Percentiles rank a stretch among this genome's conserved stretches.
These are phyloP conservation scores for Myotis planiceps DNA, from an alignment of 2,797 vertebrate species.

Conservation along the genomic window DNA sequence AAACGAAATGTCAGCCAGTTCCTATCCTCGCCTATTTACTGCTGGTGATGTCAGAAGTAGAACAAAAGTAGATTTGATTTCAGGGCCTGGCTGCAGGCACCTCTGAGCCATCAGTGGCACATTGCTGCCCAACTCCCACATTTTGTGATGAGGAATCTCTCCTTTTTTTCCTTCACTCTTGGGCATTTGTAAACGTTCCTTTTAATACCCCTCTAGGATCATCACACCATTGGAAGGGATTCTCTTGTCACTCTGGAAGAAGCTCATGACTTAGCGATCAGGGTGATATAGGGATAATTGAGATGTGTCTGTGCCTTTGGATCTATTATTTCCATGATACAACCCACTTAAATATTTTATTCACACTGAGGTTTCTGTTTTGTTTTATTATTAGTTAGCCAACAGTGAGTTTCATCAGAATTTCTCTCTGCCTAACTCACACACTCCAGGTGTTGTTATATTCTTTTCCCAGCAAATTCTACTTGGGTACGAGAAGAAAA, in stretches of 20 bases:
- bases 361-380: neutral
- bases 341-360: neutral
- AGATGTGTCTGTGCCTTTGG: neutral
- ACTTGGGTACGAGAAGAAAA: neutral
- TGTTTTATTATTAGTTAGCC: neutral
- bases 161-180: neutral
- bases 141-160: neutral
- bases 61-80: slow-evolving; percentile 48
- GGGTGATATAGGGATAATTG: neutral
- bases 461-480: slow-evolving; percentile 25
- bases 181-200: neutral
- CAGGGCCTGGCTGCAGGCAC: slow-evolving; percentile 52
- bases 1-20: slow-evolving; percentile 73
- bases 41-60: slow-evolving; percentile 66
- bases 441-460: neutral
- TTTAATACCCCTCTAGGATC: neutral
- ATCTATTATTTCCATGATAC: neutral
- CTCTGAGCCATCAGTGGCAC: neutral
- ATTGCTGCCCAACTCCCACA: neutral
- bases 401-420: neutral
- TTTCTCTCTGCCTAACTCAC: neutral
- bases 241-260: neutral
- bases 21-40: slow-evolving; percentile 63
- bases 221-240: neutral
- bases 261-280: neutral